Percentiles rank a stretch among this genome's conserved stretches.
These are phyloP conservation scores for Halcyon smyrnensis DNA, from an alignment of 2,797 vertebrate species.

Conservation along the genomic window DNA sequence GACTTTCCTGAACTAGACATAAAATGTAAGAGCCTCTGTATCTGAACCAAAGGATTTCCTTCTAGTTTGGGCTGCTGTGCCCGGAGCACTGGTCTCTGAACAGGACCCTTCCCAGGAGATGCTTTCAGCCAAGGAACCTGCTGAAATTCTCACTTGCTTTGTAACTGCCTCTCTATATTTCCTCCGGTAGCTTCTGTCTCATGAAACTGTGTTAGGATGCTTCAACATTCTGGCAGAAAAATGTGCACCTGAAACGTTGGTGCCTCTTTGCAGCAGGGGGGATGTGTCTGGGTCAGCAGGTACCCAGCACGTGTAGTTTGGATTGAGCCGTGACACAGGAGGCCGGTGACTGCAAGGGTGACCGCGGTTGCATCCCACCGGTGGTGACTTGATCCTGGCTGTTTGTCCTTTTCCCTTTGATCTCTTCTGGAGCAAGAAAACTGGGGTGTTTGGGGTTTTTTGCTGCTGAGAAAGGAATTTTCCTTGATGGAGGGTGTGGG, in stretches of 20 bases:
- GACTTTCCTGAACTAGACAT: neutral
- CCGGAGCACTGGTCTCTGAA: neutral
- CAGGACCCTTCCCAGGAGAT: neutral
- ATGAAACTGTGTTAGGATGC: neutral
- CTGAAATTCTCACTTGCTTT: neutral
- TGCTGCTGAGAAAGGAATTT: fast-evolving
- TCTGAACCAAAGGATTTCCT: neutral
- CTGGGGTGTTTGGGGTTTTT: too few species aligned
- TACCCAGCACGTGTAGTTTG: fast-evolving
- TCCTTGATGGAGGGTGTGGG: neutral
- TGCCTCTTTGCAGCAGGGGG: neutral
- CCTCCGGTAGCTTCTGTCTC: neutral
- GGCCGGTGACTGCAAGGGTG: neutral
- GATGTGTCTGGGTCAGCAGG: neutral
- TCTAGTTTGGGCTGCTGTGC: neutral
- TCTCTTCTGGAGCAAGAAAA: neutral
- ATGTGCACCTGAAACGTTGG: fast-evolving
- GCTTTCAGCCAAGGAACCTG: neutral
- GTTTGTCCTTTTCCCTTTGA: neutral
- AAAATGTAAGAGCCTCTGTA: neutral
- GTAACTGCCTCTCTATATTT: neutral
- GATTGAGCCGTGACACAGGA: fast-evolving
- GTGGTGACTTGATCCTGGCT: fast-evolving
- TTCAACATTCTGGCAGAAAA: neutral
- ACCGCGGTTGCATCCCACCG: neutral